These are phyloP conservation scores for Gerris buenoi DNA, from an alignment of 1,140 invertebrate genomes.

Conservation along the genomic window DNA sequence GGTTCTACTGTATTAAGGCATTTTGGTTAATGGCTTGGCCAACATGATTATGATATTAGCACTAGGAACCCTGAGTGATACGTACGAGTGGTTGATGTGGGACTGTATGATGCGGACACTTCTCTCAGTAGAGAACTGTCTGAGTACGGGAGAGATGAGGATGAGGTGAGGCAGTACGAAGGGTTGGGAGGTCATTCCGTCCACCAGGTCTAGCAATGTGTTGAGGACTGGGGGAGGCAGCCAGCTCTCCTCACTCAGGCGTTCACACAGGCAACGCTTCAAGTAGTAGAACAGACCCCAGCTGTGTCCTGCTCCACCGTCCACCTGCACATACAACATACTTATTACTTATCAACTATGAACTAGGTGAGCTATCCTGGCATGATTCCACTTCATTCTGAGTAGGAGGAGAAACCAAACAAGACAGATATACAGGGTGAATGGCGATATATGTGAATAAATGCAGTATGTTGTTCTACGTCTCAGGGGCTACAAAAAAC, in stretches of 20 bases:
- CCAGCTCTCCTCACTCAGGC: slow-evolving; percentile 13
- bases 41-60: too few relatives aligned
- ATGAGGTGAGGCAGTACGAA: slow-evolving; percentile 27
- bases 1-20: too few relatives aligned
- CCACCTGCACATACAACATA: not conserved
- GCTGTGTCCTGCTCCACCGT: not conserved
- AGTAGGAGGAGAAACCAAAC: too few relatives aligned
- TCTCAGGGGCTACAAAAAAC: too few relatives aligned
- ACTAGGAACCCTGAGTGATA: too few relatives aligned
- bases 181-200: not conserved
- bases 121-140: slow-evolving; percentile 42
- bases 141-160: slow-evolving; percentile 35
- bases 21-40: too few relatives aligned
- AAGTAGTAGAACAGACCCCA: slow-evolving; percentile 38
- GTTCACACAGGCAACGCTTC: slow-evolving; percentile 28
- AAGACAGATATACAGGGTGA: too few relatives aligned
- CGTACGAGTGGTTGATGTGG: too few relatives aligned
- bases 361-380: too few relatives aligned
- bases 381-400: too few relatives aligned
- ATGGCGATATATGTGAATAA: too few relatives aligned
- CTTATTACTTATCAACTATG: not conserved
- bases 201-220: slow-evolving; percentile 11
- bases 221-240: slow-evolving; percentile 16
- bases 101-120: slow-evolving; percentile 31
- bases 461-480: too few relatives aligned